Conservation (phyloP, 2,888 invertebrate genomes). For the Monochamus alternatus region DNA sequence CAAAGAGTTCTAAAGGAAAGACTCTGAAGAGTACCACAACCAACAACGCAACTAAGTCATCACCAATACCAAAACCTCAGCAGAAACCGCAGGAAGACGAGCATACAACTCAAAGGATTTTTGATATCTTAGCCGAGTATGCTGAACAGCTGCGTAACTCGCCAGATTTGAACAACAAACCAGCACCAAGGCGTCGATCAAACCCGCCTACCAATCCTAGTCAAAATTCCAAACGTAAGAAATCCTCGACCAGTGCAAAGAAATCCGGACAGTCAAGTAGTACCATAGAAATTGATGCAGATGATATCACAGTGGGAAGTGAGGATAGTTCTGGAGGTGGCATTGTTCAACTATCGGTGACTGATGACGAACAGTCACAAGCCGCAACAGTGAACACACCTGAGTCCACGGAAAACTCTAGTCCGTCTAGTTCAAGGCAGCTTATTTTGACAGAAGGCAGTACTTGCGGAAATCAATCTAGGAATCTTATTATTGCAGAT, state of each 20-base stretch:
- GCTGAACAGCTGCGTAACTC: slow-evolving; percentile 86
- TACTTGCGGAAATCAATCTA: slow-evolving; percentile 66
- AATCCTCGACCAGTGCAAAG: slow-evolving; percentile 75
- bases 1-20: slow-evolving; percentile 71
- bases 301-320: slow-evolving; percentile 83
- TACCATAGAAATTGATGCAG: slow-evolving; percentile 71
- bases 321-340: slow-evolving; percentile 83
- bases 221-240: slow-evolving; percentile 81
- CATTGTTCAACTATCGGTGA: slow-evolving; percentile 74
- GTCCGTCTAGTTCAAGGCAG: slow-evolving; percentile 60
- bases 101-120: slow-evolving; percentile 85
- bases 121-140: slow-evolving; percentile 86
- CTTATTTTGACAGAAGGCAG: slow-evolving; percentile 65
- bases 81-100: slow-evolving; percentile 88
- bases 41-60: slow-evolving; percentile 74
- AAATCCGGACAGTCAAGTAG: slow-evolving; percentile 70
- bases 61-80: slow-evolving; percentile 78
- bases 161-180: slow-evolving; percentile 86
- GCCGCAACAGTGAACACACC: slow-evolving; percentile 61
- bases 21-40: slow-evolving; percentile 75
- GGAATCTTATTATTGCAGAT: slow-evolving; percentile 77
- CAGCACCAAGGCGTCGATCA: slow-evolving; percentile 83
- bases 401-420: slow-evolving; percentile 69
- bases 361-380: slow-evolving; percentile 74
- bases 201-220: slow-evolving; percentile 83